These are phyloP conservation scores for Pampusana beccarii DNA, from an alignment of 2,113 vertebrate genomes.

Conservation along the genomic window DNA sequence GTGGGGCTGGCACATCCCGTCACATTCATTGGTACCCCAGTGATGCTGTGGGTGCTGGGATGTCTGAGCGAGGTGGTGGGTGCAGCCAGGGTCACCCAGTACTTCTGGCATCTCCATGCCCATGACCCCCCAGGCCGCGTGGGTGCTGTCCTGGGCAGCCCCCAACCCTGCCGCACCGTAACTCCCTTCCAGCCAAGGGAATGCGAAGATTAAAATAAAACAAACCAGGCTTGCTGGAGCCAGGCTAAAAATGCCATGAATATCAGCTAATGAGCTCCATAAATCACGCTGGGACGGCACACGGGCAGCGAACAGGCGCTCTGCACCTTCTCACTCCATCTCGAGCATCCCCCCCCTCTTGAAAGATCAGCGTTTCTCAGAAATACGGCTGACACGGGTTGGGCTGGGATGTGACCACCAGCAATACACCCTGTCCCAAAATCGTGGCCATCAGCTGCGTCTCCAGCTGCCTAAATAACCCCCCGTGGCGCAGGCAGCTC, in stretches of 20 bases:
- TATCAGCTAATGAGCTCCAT: conserved; percentile 42
- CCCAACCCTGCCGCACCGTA: not conserved
- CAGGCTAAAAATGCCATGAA: not conserved
- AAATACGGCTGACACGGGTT: not conserved
- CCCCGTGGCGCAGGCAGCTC: not conserved
- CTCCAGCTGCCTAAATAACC: conserved; percentile 24
- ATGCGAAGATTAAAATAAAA: conserved; percentile 48
- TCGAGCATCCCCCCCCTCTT: fast-evolving
- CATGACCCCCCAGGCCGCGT: fast-evolving
- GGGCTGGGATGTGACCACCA: not conserved
- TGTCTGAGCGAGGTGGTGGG: not conserved
- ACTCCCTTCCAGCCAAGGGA: conserved; percentile 19
- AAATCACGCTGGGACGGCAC: not conserved
- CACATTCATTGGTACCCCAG: not conserved
- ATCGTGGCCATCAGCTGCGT: fast-evolving
- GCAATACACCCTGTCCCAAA: not conserved
- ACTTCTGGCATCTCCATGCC: not conserved
- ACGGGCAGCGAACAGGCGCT: not conserved
- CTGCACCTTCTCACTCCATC: not conserved
- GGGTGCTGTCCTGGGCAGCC: not conserved
- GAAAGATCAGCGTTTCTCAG: not conserved
- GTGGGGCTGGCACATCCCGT: fast-evolving
- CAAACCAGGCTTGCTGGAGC: not conserved
- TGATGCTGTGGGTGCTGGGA: not conserved
- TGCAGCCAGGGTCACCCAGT: not conserved